These are phyloP conservation scores for Myotis brandtii DNA, from an alignment of 2,113 vertebrate genomes.

Conservation along the genomic window DNA sequence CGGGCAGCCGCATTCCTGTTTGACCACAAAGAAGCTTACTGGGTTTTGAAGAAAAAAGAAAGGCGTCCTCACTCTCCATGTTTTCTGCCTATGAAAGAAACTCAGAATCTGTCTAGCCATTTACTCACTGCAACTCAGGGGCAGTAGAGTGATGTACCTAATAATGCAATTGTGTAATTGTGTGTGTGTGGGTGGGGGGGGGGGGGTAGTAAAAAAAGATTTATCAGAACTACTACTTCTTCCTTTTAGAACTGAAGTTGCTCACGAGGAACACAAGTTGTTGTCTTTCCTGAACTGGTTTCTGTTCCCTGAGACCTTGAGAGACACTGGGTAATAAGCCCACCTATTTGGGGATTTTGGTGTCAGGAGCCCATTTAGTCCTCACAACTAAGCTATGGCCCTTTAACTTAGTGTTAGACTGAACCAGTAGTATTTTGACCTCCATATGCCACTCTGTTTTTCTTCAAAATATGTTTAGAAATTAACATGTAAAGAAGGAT, in stretches of 20 bases:
- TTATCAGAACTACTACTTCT: neutral
- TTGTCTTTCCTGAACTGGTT: neutral
- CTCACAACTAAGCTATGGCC: neutral
- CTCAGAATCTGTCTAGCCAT: neutral
- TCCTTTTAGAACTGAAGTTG: neutral
- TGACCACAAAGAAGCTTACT: neutral
- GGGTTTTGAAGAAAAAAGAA: neutral
- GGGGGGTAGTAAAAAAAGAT: neutral
- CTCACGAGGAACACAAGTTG: neutral
- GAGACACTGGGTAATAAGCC: neutral
- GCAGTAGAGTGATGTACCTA: neutral
- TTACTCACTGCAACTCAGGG: neutral
- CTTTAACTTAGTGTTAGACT: neutral
- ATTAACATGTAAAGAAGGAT: neutral
- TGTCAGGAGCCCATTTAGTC: neutral
- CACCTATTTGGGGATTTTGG: neutral
- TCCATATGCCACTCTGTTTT: neutral
- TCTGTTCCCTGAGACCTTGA: neutral
- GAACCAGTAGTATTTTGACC: neutral
- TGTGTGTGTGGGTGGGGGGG: neutral
- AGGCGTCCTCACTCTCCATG: neutral
- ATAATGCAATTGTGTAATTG: neutral
- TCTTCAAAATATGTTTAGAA: slow-evolving; percentile 10
- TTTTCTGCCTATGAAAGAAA: neutral
- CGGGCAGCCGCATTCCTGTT: neutral